Base-by-base conservation (phyloP, 2,888 invertebrate genomes). In the Lepas anatifera region DNA sequence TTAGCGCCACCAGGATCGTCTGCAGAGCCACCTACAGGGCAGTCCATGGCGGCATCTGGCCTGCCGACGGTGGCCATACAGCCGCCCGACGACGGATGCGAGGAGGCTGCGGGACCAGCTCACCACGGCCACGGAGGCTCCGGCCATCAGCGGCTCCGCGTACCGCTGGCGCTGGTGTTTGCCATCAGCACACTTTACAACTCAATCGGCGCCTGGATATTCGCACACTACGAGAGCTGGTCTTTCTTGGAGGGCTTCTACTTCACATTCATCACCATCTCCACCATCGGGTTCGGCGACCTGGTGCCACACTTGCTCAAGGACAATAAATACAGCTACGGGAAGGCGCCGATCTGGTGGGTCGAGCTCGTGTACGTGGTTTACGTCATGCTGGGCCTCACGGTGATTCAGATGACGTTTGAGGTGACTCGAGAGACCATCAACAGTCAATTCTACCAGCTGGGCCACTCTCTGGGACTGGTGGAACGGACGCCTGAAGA, bases 281-380 rank as follows among this genome's bases (percentile, higher is more conserved):
- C 58, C 58, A 58, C 58, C 58, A 58, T 58, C 58, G 58, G 58
- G 32, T 58, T 58, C 58, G 58, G 58, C 16, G 58, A 58, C 32
- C 29, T 58, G 18, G 32, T 58, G 58, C 58, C 58, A 22, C 8
- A 18, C 0, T 22, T 58, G 13, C 58, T 58, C 16, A 1, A 1
- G 6, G 32, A 32, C 2, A 7, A 32, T 3, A 1, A 32, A 4
- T 22, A 29, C 32, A 7, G 10, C 58, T 58, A 58, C 58, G 32
- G 32, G 32, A 7, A 1, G 2, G 22, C 32, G 32, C 58, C 58
- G 6, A 10, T 8, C 2, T 58, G 58, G 58, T 32, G 32, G 58
- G 58, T 58, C 18, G 58, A 32, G 6, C 18, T 32, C 18, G 29
- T 32, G 18, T 58, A 58, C 58, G 32, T 58, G 3, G 10, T 58